Percentiles rank a stretch among this genome's conserved stretches.
Evolutionary conservation across 2,888 invertebrate species (phyloP).

Genomic region (Trissolcus japonicus): DNA sequence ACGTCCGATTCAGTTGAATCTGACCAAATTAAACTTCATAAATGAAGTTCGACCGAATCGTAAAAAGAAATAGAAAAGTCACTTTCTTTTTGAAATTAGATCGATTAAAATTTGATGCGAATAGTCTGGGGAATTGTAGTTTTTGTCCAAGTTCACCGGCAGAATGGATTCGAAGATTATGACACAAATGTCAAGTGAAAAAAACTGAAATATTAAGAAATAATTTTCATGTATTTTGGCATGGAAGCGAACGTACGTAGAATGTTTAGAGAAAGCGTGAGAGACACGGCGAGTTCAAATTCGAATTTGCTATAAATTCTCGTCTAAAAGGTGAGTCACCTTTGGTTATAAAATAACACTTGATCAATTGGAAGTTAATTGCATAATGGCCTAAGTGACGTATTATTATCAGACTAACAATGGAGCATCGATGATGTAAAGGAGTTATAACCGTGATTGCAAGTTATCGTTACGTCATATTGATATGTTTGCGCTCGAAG

Average conservation of each 20-base stretch:
- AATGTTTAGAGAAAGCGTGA: too few species aligned
- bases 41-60: constrained; percentile 20
- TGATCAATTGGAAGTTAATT: too few species aligned
- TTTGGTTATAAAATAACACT: too few species aligned
- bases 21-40: constrained; percentile 23
- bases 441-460: not conserved
- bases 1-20: constrained; percentile 27
- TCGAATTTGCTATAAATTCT: too few species aligned
- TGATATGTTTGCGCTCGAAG: constrained; percentile 16
- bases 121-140: too few species aligned
- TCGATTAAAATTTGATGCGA: not conserved
- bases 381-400: too few species aligned
- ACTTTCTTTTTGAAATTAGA: constrained; percentile 1
- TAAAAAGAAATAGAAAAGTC: constrained; percentile 14
- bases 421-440: not conserved
- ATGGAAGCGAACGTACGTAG: too few species aligned
- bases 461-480: constrained; percentile 2
- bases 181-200: not conserved
- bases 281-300: too few species aligned
- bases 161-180: not conserved
- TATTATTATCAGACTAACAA: too few species aligned
- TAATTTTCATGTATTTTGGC: too few species aligned
- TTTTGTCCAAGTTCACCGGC: not conserved
- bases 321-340: too few species aligned
- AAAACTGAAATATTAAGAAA: not conserved